Evolutionary conservation across 2,113 vertebrate genomes (phyloP).

Genomic region (Gnathochromis pfefferi): DNA sequence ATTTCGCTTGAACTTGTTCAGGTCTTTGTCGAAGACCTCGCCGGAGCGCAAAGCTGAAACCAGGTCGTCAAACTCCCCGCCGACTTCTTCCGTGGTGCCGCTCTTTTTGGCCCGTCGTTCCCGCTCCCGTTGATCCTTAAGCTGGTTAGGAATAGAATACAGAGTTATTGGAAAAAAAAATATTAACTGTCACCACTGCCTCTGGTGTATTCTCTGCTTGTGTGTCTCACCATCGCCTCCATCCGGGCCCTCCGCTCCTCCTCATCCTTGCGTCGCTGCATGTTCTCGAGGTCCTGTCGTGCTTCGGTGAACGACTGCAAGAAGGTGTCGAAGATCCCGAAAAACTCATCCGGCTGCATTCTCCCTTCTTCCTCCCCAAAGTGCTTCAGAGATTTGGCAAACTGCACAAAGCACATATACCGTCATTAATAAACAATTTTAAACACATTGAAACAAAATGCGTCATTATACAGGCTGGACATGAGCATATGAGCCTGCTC

Average conservation of each 20-base stretch:
- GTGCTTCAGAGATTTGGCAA: conserved; percentile 85
- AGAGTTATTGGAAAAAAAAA: neutral
- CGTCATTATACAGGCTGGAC: neutral
- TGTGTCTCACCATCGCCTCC: conserved; percentile 86
- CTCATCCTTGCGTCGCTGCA: conserved; percentile 90
- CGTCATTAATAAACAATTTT: neutral
- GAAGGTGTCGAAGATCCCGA: conserved; percentile 95
- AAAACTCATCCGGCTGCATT: conserved; percentile 97
- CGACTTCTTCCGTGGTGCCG: conserved; percentile 80
- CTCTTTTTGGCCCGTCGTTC: conserved; percentile 85
- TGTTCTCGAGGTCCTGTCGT: conserved; percentile 91
- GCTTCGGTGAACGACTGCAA: conserved; percentile 90
- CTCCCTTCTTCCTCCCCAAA: conserved; percentile 86
- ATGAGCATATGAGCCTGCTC: neutral
- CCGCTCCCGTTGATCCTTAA: conserved; percentile 92
- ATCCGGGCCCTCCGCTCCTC: conserved; percentile 90
- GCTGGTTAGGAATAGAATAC: conserved; percentile 57
- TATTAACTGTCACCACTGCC: no score
- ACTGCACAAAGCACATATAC: conserved; percentile 66
- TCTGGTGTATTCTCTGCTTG: neutral
- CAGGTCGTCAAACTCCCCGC: conserved; percentile 95
- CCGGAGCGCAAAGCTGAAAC: conserved; percentile 90
- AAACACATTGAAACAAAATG: neutral
- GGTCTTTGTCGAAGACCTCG: conserved; percentile 98
- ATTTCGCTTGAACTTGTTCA: conserved; percentile 93